Percentiles rank a stretch among this genome's conserved stretches.
Evolutionary conservation across 2,113 vertebrate genomes (phyloP).

Genomic region (Hemicordylus capensis): DNA sequence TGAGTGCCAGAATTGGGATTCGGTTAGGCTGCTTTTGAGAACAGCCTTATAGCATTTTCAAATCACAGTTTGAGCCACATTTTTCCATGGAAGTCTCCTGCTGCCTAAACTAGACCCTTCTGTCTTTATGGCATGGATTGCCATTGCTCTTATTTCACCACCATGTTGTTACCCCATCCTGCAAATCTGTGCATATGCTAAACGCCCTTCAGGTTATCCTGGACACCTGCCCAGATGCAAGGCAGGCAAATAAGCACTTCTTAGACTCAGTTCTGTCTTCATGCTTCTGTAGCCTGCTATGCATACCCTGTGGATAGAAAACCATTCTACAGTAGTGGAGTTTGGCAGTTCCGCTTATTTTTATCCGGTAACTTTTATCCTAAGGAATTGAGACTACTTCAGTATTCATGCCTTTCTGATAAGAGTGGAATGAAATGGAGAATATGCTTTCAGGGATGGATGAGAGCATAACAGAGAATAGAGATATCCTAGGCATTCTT

Average conservation of each 20-base stretch:
- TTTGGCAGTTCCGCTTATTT: conserved; percentile 18
- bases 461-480: conserved; percentile 12
- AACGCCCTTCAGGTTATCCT: background rate
- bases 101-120: background rate
- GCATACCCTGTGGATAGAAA: background rate
- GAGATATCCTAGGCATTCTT: background rate
- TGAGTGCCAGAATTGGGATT: too few species aligned
- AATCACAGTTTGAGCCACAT: background rate
- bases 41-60: background rate
- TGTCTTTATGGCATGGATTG: background rate
- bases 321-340: conserved; percentile 2
- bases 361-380: conserved; percentile 16
- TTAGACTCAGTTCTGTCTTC: background rate
- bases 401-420: conserved; percentile 1
- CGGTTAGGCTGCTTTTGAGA: too few species aligned
- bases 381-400: conserved; percentile 6
- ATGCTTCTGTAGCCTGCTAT: background rate
- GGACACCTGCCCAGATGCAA: background rate
- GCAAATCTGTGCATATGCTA: background rate
- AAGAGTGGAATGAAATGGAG: background rate
- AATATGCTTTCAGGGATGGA: background rate
- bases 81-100: background rate
- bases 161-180: background rate
- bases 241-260: background rate
- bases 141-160: background rate